Percentiles rank a stretch among this genome's conserved stretches.
Evolutionary conservation across 2,888 invertebrate species (phyloP).

Genomic region (Cataglyphis rosenhaueri): DNA sequence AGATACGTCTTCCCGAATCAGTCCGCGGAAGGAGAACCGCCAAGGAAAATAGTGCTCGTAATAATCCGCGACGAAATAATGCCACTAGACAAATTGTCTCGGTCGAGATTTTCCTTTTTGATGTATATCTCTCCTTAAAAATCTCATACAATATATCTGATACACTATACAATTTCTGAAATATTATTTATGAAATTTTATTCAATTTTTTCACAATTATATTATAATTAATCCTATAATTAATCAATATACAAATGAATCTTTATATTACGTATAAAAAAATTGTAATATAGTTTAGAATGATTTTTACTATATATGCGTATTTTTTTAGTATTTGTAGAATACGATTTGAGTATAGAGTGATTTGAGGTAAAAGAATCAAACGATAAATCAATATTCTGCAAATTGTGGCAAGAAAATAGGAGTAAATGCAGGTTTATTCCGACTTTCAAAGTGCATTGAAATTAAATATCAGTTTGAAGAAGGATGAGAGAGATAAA

Average conservation of each 20-base stretch:
- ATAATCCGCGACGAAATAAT: conserved; percentile 50
- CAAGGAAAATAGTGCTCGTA: conserved; percentile 46
- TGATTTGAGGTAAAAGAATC: background rate
- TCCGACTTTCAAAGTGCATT: background rate
- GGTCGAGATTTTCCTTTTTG: conserved; percentile 33
- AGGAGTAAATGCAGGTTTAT: background rate
- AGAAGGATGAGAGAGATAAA: background rate
- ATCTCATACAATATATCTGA: background rate
- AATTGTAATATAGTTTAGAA: background rate
- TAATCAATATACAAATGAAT: background rate
- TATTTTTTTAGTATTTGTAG: background rate
- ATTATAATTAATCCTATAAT: background rate
- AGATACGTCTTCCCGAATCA: conserved; percentile 52
- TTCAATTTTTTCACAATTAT: background rate
- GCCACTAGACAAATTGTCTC: conserved; percentile 50
- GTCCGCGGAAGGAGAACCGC: conserved; percentile 44
- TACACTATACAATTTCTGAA: background rate
- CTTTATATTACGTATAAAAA: background rate
- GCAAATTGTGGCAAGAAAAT: background rate
- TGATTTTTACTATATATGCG: background rate
- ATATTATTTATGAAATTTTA: background rate
- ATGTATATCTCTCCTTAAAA: conserved; percentile 36
- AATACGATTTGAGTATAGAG: background rate
- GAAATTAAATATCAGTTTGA: conserved; percentile 9
- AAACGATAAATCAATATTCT: background rate